These are phyloP conservation scores for Pampusana beccarii DNA, from an alignment of 2,113 vertebrate genomes.

Conservation along the genomic window DNA sequence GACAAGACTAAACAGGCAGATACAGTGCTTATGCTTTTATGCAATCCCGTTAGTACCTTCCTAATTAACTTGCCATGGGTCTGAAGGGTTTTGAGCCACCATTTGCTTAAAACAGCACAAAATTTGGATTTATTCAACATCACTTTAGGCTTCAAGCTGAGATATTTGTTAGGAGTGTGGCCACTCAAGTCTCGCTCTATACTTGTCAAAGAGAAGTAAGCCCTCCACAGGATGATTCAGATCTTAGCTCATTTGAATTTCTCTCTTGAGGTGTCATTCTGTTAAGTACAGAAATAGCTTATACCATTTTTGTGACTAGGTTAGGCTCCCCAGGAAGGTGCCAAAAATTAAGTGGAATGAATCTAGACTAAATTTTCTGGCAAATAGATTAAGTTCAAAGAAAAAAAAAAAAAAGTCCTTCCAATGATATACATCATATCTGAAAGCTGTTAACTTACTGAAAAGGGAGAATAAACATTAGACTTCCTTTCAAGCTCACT, in stretches of 20 bases:
- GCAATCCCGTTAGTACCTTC: background rate
- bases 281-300: conserved; percentile 1
- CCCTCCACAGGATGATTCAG: background rate
- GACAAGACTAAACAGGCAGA: background rate
- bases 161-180: background rate
- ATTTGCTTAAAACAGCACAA: background rate
- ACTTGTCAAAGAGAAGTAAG: background rate
- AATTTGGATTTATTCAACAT: background rate
- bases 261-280: background rate
- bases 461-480: background rate
- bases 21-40: background rate
- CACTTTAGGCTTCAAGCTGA: background rate
- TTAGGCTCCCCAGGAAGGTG: background rate
- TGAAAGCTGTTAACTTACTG: background rate
- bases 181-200: background rate
- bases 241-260: conserved; percentile 3
- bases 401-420: background rate
- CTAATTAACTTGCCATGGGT: background rate
- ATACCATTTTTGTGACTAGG: background rate
- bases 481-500: background rate
- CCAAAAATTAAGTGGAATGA: background rate
- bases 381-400: background rate
- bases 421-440: background rate
- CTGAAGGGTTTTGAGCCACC: background rate
- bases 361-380: background rate